These are phyloP conservation scores for Calosoma granatense DNA, from an alignment of 1,140 invertebrate species.

Conservation along the genomic window DNA sequence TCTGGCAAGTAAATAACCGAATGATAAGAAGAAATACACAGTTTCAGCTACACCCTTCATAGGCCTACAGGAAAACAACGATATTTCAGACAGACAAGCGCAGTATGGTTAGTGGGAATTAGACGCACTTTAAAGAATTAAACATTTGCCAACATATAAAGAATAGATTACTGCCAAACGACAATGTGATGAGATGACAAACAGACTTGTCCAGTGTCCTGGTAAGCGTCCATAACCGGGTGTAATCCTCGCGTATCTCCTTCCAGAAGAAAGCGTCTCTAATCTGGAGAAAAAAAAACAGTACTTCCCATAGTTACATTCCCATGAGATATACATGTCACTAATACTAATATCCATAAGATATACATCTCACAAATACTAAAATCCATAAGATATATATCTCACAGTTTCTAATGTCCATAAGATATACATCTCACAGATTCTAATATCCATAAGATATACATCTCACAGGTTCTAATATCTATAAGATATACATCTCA, in stretches of 20 bases:
- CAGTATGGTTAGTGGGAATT: not conserved
- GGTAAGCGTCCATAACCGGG: constrained; percentile 42
- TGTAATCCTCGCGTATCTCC: constrained; percentile 45
- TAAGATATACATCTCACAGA: constrained; percentile 16
- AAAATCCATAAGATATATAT: too few species aligned
- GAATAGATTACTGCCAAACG: constrained; percentile 59
- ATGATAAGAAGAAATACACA: constrained; percentile 47
- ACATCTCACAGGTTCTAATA: too few species aligned
- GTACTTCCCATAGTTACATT: too few species aligned
- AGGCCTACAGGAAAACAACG: not conserved
- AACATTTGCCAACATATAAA: constrained; percentile 65
- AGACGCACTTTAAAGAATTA: constrained; percentile 54
- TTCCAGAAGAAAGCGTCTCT: constrained; percentile 38
- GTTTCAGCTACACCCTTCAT: not conserved
- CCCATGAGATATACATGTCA: not conserved
- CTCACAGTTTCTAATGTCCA: too few species aligned
- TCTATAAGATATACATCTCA: not conserved
- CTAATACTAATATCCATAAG: constrained; percentile 8
- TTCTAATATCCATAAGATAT: too few species aligned
- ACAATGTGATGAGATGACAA: constrained; percentile 48
- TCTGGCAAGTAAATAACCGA: constrained; percentile 42
- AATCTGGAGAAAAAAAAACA: constrained; percentile 24
- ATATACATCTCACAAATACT: not conserved
- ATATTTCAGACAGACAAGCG: not conserved
- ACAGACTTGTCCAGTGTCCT: constrained; percentile 44